These are phyloP conservation scores for Apodemia duryi DNA, from an alignment of 2,888 invertebrate genomes.

Conservation along the genomic window DNA sequence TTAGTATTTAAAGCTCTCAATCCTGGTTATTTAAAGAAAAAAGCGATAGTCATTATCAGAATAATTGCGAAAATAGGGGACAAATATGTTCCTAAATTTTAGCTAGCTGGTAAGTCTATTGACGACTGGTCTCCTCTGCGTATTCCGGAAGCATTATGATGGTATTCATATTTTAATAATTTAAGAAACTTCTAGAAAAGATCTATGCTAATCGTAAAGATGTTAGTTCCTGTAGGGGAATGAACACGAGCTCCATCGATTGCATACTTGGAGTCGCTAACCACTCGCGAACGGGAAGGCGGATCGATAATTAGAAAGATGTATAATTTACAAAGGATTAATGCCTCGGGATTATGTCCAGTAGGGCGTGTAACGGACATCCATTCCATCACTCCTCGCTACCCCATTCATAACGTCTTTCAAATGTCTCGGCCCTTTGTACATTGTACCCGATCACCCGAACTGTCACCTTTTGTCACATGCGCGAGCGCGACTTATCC, in stretches of 20 bases:
- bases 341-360: conserved; percentile 23
- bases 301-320: conserved; percentile 4
- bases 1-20: too few relatives aligned
- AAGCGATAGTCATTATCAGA: too few relatives aligned
- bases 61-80: too few relatives aligned
- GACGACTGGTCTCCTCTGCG: too few relatives aligned
- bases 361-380: conserved; percentile 42
- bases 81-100: too few relatives aligned
- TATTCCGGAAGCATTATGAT: too few relatives aligned
- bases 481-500: conserved; percentile 53
- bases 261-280: neutral
- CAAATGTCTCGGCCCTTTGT: conserved; percentile 58
- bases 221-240: neutral
- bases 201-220: too few relatives aligned
- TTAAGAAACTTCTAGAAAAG: too few relatives aligned
- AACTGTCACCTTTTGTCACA: conserved; percentile 70
- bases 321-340: conserved; percentile 19
- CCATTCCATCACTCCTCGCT: conserved; percentile 73
- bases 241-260: neutral
- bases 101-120: too few relatives aligned
- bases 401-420: conserved; percentile 72
- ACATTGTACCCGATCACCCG: conserved; percentile 46
- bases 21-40: too few relatives aligned
- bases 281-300: neutral
- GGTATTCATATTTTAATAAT: too few relatives aligned